phyloP scores from a whole-genome alignment of 2,113 vertebrate species.

The Emydura subglobosa region DNA sequence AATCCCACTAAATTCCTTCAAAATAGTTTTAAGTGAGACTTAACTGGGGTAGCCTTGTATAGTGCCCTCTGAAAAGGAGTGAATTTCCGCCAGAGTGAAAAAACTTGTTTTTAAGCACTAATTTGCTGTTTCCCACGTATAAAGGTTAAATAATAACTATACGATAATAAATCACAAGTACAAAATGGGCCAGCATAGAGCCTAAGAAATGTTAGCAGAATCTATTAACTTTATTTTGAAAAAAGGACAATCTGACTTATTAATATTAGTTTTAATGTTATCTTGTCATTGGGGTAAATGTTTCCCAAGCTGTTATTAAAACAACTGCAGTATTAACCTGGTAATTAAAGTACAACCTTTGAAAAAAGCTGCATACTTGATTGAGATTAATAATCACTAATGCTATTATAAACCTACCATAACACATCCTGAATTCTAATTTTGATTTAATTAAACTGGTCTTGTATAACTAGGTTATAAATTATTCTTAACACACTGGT shows the following conservation, averaged over 20 bases:
- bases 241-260: not conserved
- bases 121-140: not conserved
- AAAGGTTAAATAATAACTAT: not conserved
- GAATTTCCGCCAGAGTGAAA: not conserved
- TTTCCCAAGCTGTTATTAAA: slow-evolving; percentile 6
- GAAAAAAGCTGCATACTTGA: not conserved
- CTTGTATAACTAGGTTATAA: not conserved
- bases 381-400: slow-evolving; percentile 22
- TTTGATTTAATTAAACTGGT: slow-evolving; percentile 25
- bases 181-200: not conserved
- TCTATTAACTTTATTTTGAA: not conserved
- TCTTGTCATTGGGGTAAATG: not conserved
- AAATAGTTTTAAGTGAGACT: not conserved
- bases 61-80: not conserved
- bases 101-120: not conserved
- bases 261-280: not conserved
- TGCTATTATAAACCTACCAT: slow-evolving; percentile 8
- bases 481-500: not conserved
- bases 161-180: not conserved
- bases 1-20: not conserved
- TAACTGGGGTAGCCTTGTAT: not conserved
- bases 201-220: not conserved
- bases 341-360: not conserved
- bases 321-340: not conserved
- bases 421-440: slow-evolving; percentile 23